Base-by-base conservation (phyloP, 2,888 invertebrate genomes). In the Limnephilus auricula region DNA sequence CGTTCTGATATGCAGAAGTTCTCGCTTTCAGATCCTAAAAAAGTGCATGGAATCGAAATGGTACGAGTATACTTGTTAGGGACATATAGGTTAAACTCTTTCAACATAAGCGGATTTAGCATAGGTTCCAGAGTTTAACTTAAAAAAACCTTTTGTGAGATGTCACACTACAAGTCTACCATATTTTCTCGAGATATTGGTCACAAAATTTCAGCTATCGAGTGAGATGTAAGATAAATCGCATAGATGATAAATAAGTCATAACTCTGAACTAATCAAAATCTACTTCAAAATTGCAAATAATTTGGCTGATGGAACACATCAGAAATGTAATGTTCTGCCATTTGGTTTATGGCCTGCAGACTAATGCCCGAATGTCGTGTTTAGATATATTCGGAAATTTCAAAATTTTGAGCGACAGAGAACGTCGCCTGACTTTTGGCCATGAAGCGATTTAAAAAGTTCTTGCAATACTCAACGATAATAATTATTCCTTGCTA, bases 401-500 rank as follows among this genome's bases (percentile, higher is more conserved):
- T 31, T 34, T 31, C 82, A 32, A 82, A 82, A 82, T 31, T 32
- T 82, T 82, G 82, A 82, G 34, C 82, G 82, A 82, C 82, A 34
- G 34, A 25, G 10, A 37, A 25, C 25, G 18, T 82, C 82, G 82
- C 82, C 34, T 25, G 82, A 37, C 82, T 31, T 37, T 34, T 10
- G 32, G 82, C 25, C 82, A 34, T 82, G 82, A 32, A 25, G 82
- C 82, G 82, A 82, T 82, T 82, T 37, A 32, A 82, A 82, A 82
- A 82, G 82, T 82, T 82, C 82, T 25, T 34, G 82, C 34, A 31
- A 82, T 82, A 82, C 82, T 82, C 37, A 34, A 82, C 65, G n/a
- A 34, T 34, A 82, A 82, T 32, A 82, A 82, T 82, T 32, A 34
- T 82, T 18, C 82, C 34, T 4, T 25, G 9, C 37, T 82, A 82